A percentile compares a stretch with the other conserved stretches of the same genome.
phyloP scores from a whole-genome alignment of 2,888 invertebrate species.

The Petrolisthes manimaculis region DNA sequence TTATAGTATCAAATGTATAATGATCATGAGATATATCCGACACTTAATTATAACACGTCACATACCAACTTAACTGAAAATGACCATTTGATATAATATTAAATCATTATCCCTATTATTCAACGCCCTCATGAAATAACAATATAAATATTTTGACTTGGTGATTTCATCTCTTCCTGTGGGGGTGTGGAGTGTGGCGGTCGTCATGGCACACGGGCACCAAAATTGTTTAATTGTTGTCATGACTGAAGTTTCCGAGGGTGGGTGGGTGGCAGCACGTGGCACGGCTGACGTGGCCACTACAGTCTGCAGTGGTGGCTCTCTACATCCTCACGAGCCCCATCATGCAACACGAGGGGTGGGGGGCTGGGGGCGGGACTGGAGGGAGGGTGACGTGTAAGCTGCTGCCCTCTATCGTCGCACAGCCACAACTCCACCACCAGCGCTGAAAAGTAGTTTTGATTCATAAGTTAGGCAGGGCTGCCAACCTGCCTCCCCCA shows the following conservation, averaged over 20 bases:
- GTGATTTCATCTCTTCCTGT: neutral
- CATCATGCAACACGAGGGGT: slow-evolving; percentile 1
- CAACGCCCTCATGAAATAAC: neutral
- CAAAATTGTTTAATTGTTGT: slow-evolving; percentile 39
- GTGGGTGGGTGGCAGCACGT: slow-evolving; percentile 34
- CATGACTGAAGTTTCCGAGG: slow-evolving; percentile 40
- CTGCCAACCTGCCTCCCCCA: slow-evolving; percentile 52
- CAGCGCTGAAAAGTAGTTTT: slow-evolving; percentile 47
- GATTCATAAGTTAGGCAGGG: slow-evolving; percentile 55
- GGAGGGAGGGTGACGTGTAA: slow-evolving; percentile 20
- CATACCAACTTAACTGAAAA: too few relatives aligned
- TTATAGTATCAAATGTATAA: too few relatives aligned
- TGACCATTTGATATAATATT: too few relatives aligned
- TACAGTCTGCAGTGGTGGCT: slow-evolving; percentile 29
- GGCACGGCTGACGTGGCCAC: slow-evolving; percentile 19
- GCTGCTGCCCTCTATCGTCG: slow-evolving; percentile 37
- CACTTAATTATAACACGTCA: too few relatives aligned
- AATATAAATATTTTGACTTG: slow-evolving; percentile 2
- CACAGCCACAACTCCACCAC: slow-evolving; percentile 13
- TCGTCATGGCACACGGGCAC: slow-evolving; percentile 39
- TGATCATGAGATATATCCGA: too few relatives aligned
- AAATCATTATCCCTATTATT: too few relatives aligned
- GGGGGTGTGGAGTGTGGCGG: neutral
- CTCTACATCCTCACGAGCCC: slow-evolving; percentile 48
- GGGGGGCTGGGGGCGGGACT: slow-evolving; percentile 19